Base-by-base conservation (phyloP, 2,113 vertebrate species). In the Butorides virescens region DNA sequence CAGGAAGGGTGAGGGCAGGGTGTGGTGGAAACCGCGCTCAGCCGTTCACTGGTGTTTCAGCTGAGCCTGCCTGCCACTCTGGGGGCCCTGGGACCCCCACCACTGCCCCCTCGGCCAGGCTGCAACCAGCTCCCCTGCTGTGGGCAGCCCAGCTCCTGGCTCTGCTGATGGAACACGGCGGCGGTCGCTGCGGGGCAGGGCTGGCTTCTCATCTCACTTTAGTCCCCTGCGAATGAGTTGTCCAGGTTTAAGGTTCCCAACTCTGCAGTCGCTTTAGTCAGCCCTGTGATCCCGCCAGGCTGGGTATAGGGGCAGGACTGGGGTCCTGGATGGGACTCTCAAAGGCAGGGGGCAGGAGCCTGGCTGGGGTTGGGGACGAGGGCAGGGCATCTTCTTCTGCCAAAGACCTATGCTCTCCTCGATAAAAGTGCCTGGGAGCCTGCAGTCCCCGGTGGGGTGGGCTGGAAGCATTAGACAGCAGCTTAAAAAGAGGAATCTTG, bases 41-140 rank as follows among this genome's bases (percentile, higher is more conserved):
- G 22, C 26, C 3, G 0, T 26, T 34, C 30, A 2, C 37, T 15
- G 4, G 34, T 2, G 14, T 32, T 23, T 3, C 62, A 1, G 42
- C 36, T 3, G 5, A 77, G 66, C 65, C 79, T 14, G 27, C 27
- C n/a, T 34, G 71, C 32, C 46, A 39, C 8, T 17, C 12, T 6
- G 17, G 17, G 34, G 47, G 13, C 18, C n/a, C 22, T 5, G 15
- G 14, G 25, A 4, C 5, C 44, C 42, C 70, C 72, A 12, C 15
- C 17, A 15, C 20, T 30, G 56, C 4, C 58, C 56, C 71, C 5
- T 56, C 2, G 7, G 50, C 50, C 42, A 5, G 23, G 42, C 46
- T 20, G 55, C 5, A 0, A 19, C 59, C 49, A 13, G 22, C 68
- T 52, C 15, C 39, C 32, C 50, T 18, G 44, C 77, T 9, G 21